Base-by-base conservation (phyloP, 1,140 invertebrate species). In the Sminthurides bifidus region DNA sequence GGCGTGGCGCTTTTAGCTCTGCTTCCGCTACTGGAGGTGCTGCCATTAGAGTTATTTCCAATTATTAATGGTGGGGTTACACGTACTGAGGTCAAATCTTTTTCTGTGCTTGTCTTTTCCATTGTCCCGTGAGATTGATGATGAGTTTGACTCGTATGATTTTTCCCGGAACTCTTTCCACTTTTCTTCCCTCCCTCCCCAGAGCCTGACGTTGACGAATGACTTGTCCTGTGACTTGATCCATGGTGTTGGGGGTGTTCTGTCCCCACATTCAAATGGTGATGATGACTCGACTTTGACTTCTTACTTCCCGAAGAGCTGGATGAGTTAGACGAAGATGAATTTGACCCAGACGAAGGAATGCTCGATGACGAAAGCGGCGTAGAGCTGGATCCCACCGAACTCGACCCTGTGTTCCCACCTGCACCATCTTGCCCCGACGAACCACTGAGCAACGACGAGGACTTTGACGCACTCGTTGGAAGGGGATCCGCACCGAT, bases 401-500 rank as follows among this genome's bases (percentile, higher is more conserved):
- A 6, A 43, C 40, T 17, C 8, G 6, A 6, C 6, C 40, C 40
- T 8, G 15, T 43, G 15, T 8, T 21, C 15, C 10, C 10, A 35
- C 8, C 17, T 8, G 17, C 8, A 19, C 40, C 40, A 43, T 10
- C 17, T 14, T 40, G 33, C 12, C 35, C 29, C 15, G 54, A 58
- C 21, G 45, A 40, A 17, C 44, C 33, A 23, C 44, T 49, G 1
- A 24, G 30, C 1, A 41, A 41, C 1, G 55, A 48, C 14, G 45
- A 45, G 17, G 50, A 51, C 2, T 58, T 58, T 3, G 61, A 58
- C 14, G 41, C 30, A 3, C 54, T 53, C 10, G 56, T 26, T 24
- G 56, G 48, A 10, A 59, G 35, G 5, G 73, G 71, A 65, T 79
- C 78, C 33, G 76, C 76, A 17, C 79, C 79, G 58, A 81, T 81